phyloP scores from a whole-genome alignment of 2,113 vertebrate species.

The Megaleporinus macrocephalus region DNA sequence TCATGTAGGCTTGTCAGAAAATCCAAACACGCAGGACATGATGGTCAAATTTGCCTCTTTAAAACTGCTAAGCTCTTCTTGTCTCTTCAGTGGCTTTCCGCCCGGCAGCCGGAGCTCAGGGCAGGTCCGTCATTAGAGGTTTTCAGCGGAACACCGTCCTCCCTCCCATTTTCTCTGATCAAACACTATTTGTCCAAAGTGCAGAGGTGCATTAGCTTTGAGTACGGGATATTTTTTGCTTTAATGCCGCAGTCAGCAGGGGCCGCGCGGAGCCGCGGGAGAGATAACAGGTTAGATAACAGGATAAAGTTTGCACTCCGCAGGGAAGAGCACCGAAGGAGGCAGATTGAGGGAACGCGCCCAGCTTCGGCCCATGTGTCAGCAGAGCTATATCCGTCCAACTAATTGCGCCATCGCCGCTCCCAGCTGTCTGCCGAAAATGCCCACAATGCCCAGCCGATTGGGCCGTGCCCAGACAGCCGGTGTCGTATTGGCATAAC shows the following conservation, averaged over 20 bases:
- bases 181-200: not conserved
- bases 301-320: constrained; percentile 36
- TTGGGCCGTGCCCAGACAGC: constrained; percentile 46
- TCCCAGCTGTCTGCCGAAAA: constrained; percentile 56
- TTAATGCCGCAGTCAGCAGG: not conserved
- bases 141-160: not conserved
- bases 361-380: constrained; percentile 60
- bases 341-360: constrained; percentile 19
- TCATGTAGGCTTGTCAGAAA: not conserved
- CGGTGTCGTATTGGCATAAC: constrained; percentile 44
- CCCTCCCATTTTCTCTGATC: not conserved
- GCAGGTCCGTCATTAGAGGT: not conserved
- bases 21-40: constrained; percentile 7
- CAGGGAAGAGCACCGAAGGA: constrained; percentile 1
- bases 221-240: not conserved
- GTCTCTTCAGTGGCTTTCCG: not conserved
- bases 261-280: not conserved
- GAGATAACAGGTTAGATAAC: constrained; percentile 32
- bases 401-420: constrained; percentile 65
- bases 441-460: constrained; percentile 60
- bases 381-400: constrained; percentile 66
- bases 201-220: not conserved
- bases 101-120: not conserved
- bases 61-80: not conserved
- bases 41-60: not conserved